Conservation (phyloP, 1,140 invertebrate species). For the Drosophila arizonae region DNA sequence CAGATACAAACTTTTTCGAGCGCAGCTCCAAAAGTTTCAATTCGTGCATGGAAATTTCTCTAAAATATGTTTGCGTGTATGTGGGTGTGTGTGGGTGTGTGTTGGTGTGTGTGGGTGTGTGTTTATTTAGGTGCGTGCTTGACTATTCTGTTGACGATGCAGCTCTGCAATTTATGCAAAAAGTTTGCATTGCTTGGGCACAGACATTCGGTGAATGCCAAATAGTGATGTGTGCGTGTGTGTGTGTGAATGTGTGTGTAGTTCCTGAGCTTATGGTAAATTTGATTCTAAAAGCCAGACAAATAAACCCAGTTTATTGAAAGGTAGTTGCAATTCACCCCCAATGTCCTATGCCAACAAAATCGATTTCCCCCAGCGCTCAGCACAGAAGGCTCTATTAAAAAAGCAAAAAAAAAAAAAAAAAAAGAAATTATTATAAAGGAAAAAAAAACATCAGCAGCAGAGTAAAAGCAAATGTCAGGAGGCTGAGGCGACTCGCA, state of each 20-base stretch:
- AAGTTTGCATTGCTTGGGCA: constrained; percentile 44
- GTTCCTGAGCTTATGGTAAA: constrained; percentile 55
- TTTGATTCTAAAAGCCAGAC: constrained; percentile 58
- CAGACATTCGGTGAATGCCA: constrained; percentile 45
- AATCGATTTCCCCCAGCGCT: constrained; percentile 57
- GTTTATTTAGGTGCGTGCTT: constrained; percentile 43
- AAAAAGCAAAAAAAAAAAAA: constrained; percentile 42
- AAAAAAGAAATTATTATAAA: constrained; percentile 29
- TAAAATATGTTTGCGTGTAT: constrained; percentile 15
- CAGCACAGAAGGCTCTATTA: constrained; percentile 20
- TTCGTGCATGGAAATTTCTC: constrained; percentile 56
- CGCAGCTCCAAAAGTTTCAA: constrained; percentile 74
- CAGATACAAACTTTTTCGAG: constrained; percentile 63
- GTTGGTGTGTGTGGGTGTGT: constrained; percentile 18
- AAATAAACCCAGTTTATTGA: constrained; percentile 55
- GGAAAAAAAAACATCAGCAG: constrained; percentile 36
- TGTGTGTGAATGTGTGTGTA: not conserved
- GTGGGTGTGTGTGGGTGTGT: constrained; percentile 9
- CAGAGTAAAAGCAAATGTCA: constrained; percentile 49
- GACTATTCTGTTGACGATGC: constrained; percentile 37
- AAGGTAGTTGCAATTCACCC: constrained; percentile 39
- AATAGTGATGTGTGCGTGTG: constrained; percentile 23
- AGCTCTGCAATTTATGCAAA: constrained; percentile 45
- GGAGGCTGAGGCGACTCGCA: constrained; percentile 13
- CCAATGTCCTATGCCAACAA: constrained; percentile 45